These are phyloP conservation scores for Drosophila fungiperda DNA, from an alignment of 2,888 invertebrate species.

Conservation along the genomic window DNA sequence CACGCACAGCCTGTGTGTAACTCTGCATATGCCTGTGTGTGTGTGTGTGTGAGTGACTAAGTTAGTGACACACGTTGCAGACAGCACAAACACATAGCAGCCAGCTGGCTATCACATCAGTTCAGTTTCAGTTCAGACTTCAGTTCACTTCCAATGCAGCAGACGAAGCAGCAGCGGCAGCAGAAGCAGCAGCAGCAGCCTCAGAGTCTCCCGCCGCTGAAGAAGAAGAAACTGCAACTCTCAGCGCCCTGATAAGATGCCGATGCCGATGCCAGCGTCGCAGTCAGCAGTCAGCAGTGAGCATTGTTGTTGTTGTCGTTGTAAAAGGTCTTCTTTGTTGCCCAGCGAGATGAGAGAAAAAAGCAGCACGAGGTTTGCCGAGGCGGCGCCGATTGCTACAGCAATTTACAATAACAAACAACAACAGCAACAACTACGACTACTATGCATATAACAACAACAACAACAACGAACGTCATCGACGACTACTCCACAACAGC, in stretches of 20 bases:
- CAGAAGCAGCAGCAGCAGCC: slow-evolving; percentile 51
- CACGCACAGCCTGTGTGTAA: slow-evolving; percentile 37
- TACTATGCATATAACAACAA: slow-evolving; percentile 62
- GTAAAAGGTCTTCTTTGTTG: slow-evolving; percentile 80
- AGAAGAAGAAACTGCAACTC: slow-evolving; percentile 53
- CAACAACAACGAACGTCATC: slow-evolving; percentile 70
- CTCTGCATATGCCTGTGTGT: slow-evolving; percentile 14
- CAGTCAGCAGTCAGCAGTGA: slow-evolving; percentile 6
- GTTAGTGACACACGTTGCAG: slow-evolving; percentile 61
- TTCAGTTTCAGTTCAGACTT: slow-evolving; percentile 50
- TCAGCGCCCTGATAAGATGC: slow-evolving; percentile 66
- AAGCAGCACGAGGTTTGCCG: slow-evolving; percentile 75
- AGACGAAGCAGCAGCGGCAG: slow-evolving; percentile 13
- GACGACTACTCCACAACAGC: slow-evolving; percentile 70
- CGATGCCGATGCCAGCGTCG: slow-evolving; percentile 50
- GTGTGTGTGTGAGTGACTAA: slow-evolving; percentile 52
- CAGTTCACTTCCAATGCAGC: slow-evolving; percentile 48
- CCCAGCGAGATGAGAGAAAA: slow-evolving; percentile 44
- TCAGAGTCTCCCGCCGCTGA: slow-evolving; percentile 55
- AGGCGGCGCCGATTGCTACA: slow-evolving; percentile 74
- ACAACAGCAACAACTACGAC: slow-evolving; percentile 46
- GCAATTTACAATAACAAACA: slow-evolving; percentile 73
- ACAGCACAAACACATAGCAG: slow-evolving; percentile 22
- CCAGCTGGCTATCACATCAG: slow-evolving; percentile 63
- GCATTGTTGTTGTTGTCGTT: slow-evolving; percentile 19